Percentiles rank a stretch among this genome's conserved stretches.
These are phyloP conservation scores for Serilophus lunatus DNA, from an alignment of 2,113 vertebrate genomes.

Conservation along the genomic window DNA sequence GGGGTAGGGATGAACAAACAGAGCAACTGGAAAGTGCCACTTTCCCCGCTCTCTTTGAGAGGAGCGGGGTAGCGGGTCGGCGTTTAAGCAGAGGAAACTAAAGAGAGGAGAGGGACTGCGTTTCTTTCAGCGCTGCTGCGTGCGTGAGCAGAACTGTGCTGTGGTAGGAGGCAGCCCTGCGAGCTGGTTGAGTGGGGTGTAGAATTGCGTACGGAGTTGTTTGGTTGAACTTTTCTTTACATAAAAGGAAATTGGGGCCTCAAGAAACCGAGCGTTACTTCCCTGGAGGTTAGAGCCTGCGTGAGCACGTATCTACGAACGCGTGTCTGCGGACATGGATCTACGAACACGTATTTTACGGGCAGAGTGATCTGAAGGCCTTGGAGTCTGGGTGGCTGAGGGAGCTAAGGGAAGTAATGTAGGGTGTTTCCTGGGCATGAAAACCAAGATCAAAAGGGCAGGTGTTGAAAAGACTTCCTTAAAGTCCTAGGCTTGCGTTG, in stretches of 20 bases:
- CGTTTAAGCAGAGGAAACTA: not conserved
- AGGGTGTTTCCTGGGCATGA: not conserved
- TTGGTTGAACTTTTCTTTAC: not conserved
- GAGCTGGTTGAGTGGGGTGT: not conserved
- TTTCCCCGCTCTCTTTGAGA: accelerated
- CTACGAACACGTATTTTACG: not conserved
- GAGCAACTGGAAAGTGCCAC: accelerated
- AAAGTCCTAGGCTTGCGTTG: not conserved
- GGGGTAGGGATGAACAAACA: accelerated
- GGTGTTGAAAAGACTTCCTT: not conserved
- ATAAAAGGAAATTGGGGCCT: conserved; percentile 21
- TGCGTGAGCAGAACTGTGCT: accelerated
- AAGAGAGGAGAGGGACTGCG: not conserved
- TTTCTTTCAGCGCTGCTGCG: accelerated
- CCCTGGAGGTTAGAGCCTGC: not conserved
- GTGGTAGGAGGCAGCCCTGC: not conserved
- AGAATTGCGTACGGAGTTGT: not conserved
- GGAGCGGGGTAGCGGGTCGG: not conserved
- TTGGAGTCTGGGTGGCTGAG: not conserved
- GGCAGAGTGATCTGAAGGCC: not conserved
- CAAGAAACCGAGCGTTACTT: not conserved
- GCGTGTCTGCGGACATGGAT: not conserved
- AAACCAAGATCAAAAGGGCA: not conserved
- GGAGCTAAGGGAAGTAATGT: not conserved
- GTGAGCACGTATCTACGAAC: not conserved